Evolutionary conservation across 1,140 invertebrate species (phyloP).

Genomic region (Maconellicoccus hirsutus): DNA sequence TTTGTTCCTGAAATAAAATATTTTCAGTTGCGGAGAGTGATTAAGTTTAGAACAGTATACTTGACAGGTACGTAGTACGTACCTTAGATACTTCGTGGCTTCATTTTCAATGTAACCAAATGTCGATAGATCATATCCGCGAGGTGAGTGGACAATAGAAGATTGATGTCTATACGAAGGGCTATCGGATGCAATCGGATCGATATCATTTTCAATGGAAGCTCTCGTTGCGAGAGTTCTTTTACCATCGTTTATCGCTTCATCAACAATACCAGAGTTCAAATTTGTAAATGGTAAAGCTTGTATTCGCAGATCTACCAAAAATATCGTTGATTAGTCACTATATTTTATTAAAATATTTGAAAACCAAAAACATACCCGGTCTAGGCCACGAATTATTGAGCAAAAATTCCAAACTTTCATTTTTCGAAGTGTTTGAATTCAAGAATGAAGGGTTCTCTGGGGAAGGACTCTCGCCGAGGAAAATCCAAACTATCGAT

Average conservation of each 20-base stretch:
- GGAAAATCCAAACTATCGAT: background rate
- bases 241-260: constrained; percentile 42
- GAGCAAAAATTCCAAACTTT: background rate
- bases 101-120: constrained; percentile 50
- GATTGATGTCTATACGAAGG: constrained; percentile 55
- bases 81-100: constrained; percentile 45
- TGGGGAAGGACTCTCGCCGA: too few species aligned
- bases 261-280: background rate
- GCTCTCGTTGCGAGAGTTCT: constrained; percentile 42
- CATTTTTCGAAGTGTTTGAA: too few species aligned
- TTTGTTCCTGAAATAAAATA: background rate
- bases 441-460: too few species aligned
- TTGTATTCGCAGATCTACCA: background rate
- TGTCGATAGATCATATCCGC: constrained; percentile 45
- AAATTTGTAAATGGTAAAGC: background rate
- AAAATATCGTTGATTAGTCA: too few species aligned
- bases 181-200: constrained; percentile 35
- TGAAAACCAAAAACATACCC: background rate
- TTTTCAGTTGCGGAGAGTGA: too few species aligned
- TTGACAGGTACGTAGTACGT: constrained; percentile 6
- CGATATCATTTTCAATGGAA: constrained; percentile 38
- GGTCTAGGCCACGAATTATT: background rate
- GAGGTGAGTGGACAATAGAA: constrained; percentile 45
- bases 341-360: too few species aligned
- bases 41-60: background rate